Evolutionary conservation across 2,888 invertebrate genomes (phyloP).

Genomic region (Heliconius hortense): DNA sequence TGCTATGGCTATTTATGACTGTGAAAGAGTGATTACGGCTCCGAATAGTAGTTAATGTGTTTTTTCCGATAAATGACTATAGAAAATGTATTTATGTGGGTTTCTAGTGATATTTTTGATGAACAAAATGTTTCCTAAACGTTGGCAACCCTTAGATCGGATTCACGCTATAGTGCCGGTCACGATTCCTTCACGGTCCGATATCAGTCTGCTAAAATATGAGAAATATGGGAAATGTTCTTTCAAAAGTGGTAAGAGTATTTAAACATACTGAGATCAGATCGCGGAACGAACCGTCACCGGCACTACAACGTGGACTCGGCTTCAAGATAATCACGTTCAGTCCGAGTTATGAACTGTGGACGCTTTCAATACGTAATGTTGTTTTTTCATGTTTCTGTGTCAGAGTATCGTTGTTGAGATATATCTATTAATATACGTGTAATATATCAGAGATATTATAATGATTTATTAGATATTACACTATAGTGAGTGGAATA

Average conservation of each 20-base stretch:
- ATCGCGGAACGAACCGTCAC: not conserved
- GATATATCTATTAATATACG: conserved; percentile 57
- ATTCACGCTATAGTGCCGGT: not conserved
- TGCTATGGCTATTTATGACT: no score
- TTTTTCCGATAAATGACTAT: conserved; percentile 8
- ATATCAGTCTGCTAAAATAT: not conserved
- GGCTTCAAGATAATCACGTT: not conserved
- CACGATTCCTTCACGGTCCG: not conserved
- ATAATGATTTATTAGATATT: conserved; percentile 42
- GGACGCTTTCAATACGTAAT: conserved; percentile 50
- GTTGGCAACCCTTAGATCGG: conserved; percentile 7
- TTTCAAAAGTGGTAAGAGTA: not conserved
- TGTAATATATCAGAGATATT: conserved; percentile 73
- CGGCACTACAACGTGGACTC: not conserved
- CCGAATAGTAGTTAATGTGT: not conserved
- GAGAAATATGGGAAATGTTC: not conserved
- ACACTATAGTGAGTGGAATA: conserved; percentile 27
- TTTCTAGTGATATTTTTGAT: conserved; percentile 19
- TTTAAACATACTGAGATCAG: not conserved
- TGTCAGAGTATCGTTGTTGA: conserved; percentile 70
- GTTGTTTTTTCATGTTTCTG: conserved; percentile 56
- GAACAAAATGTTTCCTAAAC: conserved; percentile 10
- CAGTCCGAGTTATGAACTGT: conserved; percentile 54
- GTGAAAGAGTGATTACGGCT: not conserved
- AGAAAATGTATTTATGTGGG: conserved; percentile 11